Conservation (phyloP, 2,113 vertebrate genomes). For the Synodontis membranacea region DNA sequence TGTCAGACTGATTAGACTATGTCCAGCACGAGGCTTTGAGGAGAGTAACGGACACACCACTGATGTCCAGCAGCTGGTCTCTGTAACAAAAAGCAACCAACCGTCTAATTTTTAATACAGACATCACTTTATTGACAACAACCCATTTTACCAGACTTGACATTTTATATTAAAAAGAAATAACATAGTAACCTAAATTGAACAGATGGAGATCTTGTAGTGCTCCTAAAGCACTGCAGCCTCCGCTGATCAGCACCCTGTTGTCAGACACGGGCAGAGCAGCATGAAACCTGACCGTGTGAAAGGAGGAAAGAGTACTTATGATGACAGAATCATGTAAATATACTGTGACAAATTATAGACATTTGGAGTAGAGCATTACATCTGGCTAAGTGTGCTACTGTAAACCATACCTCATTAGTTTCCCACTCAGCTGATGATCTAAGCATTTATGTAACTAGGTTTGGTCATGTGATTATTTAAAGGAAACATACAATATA, state of each 20-base stretch:
- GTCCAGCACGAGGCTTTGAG: conserved; percentile 78
- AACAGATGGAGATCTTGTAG: conserved; percentile 81
- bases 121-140: neutral
- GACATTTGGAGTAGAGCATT: neutral
- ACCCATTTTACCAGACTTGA: neutral
- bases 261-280: conserved; percentile 78
- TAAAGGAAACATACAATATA: neutral
- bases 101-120: neutral
- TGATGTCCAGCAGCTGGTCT: conserved; percentile 78
- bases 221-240: conserved; percentile 78
- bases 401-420: neutral
- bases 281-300: conserved; percentile 78
- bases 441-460: neutral
- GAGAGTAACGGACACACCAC: conserved; percentile 69
- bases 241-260: conserved; percentile 83
- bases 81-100: conserved; percentile 60
- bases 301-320: neutral
- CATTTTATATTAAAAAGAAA: neutral
- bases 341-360: neutral
- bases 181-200: conserved; percentile 68
- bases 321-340: neutral
- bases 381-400: neutral
- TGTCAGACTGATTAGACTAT: conserved; percentile 75
- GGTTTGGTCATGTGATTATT: neutral
- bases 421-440: neutral